A percentile compares a stretch with the other conserved stretches of the same genome.
Conservation (phyloP, 2,113 vertebrate species). For the Lepus europaeus region DNA sequence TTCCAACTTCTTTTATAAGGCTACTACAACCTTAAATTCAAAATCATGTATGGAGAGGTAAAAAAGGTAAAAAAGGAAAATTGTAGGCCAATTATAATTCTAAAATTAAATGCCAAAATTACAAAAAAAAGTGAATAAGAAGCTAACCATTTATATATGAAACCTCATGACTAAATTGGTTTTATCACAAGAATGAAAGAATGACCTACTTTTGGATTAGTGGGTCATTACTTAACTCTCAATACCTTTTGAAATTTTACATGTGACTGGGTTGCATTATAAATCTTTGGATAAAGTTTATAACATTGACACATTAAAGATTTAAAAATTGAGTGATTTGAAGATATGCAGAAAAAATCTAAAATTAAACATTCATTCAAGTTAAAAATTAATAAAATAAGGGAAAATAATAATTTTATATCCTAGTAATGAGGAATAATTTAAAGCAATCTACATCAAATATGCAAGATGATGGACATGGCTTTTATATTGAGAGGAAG, state of each 20-base stretch:
- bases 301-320: background rate
- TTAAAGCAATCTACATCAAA: background rate
- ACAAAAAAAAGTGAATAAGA: background rate
- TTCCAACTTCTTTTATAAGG: background rate
- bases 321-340: background rate
- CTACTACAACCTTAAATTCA: background rate
- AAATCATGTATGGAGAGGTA: background rate
- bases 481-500: background rate
- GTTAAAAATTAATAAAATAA: slow-evolving; percentile 23
- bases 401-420: background rate
- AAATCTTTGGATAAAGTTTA: background rate
- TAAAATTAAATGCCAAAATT: slow-evolving; percentile 29
- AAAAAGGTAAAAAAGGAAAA: background rate
- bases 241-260: background rate
- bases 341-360: background rate
- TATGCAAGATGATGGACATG: background rate
- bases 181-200: background rate
- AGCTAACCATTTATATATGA: background rate
- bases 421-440: background rate
- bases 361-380: slow-evolving; percentile 10
- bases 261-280: background rate
- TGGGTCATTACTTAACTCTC: background rate
- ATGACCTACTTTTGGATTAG: background rate
- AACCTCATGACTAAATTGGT: background rate
- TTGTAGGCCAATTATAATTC: background rate